Conservation (phyloP, 2,888 invertebrate species). For the Synergus laeviventris region DNA sequence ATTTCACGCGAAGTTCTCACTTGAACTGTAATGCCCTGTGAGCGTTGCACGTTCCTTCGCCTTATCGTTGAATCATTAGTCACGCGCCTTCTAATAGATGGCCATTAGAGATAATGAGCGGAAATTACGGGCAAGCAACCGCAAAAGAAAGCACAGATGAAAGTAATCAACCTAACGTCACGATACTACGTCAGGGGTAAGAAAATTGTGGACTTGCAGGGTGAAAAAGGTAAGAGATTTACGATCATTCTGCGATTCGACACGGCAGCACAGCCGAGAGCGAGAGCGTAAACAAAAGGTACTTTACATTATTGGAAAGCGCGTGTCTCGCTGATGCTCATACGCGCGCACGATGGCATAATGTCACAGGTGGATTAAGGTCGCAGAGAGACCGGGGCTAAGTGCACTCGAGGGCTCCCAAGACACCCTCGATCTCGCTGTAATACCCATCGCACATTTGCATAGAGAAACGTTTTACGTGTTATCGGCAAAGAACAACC, state of each 20-base stretch:
- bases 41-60: constrained; percentile 12
- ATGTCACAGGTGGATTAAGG: constrained; percentile 25
- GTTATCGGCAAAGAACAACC: constrained; percentile 11
- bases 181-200: not conserved
- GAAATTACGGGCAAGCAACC: constrained; percentile 64
- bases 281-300: constrained; percentile 6
- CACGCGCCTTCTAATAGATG: constrained; percentile 62
- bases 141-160: not conserved
- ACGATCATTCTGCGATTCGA: not conserved
- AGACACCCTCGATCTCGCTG: constrained; percentile 21
- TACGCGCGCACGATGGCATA: constrained; percentile 10
- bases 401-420: constrained; percentile 30
- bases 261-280: not conserved
- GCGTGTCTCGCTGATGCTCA: constrained; percentile 25
- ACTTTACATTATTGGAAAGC: constrained; percentile 11
- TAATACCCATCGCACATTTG: constrained; percentile 26
- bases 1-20: not conserved
- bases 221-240: not conserved
- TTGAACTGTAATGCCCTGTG: not conserved
- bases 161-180: not conserved
- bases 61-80: constrained; percentile 59
- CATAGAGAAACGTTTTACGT: constrained; percentile 34
- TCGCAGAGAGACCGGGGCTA: constrained; percentile 4
- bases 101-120: constrained; percentile 65
- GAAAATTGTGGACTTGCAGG: not conserved